These are phyloP conservation scores for Musca domestica DNA, from an alignment of 1,140 invertebrate species.

Conservation along the genomic window DNA sequence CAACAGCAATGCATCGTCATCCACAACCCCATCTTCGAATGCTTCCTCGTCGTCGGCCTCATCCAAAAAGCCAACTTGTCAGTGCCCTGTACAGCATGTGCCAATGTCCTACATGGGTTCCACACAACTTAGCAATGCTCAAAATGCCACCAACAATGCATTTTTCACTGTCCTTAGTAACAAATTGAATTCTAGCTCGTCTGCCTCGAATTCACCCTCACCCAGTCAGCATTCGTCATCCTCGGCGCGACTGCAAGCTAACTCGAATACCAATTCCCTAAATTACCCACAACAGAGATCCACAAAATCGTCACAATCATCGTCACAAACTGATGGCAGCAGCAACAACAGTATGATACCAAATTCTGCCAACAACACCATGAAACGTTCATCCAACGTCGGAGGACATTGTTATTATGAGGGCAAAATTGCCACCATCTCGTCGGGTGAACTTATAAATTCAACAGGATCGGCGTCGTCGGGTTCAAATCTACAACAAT, in stretches of 20 bases:
- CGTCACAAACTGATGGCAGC: neutral
- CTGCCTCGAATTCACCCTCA: constrained; percentile 26
- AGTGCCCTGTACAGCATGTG: constrained; percentile 53
- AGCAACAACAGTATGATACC: neutral
- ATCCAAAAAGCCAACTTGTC: constrained; percentile 50
- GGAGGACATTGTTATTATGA: constrained; percentile 32
- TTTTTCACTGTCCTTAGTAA: constrained; percentile 36
- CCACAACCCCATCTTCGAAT: neutral
- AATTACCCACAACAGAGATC: constrained; percentile 31
- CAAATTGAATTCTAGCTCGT: constrained; percentile 29
- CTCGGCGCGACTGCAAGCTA: constrained; percentile 34
- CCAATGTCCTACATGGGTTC: constrained; percentile 54
- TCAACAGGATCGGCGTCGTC: neutral
- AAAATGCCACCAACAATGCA: constrained; percentile 39
- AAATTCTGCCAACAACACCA: constrained; percentile 21
- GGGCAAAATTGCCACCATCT: constrained; percentile 49
- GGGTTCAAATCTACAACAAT: neutral
- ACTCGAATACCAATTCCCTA: constrained; percentile 25
- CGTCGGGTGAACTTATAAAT: constrained; percentile 42
- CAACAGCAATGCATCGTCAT: neutral
- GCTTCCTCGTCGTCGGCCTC: neutral
- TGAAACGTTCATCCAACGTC: constrained; percentile 1
- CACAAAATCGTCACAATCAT: constrained; percentile 39
- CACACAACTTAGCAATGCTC: constrained; percentile 37
- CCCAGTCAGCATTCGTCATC: constrained; percentile 21